These are phyloP conservation scores for Hirtodrosophila duncani DNA, from an alignment of 2,888 invertebrate species.

Conservation along the genomic window DNA sequence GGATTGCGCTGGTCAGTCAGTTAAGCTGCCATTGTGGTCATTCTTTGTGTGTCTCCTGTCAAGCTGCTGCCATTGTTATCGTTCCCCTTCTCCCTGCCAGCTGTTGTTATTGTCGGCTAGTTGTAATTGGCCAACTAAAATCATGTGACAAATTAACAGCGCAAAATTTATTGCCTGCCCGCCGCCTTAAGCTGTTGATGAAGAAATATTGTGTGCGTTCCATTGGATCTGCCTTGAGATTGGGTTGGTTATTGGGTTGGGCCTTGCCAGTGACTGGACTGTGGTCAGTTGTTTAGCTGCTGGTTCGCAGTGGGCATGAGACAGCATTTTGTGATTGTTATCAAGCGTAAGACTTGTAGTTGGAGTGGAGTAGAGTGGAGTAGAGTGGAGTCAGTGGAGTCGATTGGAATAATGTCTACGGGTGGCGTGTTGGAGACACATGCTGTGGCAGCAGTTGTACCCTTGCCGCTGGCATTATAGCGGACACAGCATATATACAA, in stretches of 20 bases:
- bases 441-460: too few species aligned
- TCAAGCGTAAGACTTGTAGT: constrained; percentile 16
- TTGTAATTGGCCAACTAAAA: constrained; percentile 74
- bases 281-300: constrained; percentile 8
- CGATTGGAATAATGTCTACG: too few species aligned
- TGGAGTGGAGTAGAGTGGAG: neutral
- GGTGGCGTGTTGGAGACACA: too few species aligned
- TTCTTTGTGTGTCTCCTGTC: constrained; percentile 37
- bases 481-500: too few species aligned
- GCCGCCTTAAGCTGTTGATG: constrained; percentile 71
- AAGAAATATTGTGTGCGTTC: constrained; percentile 65
- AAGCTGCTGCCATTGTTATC: constrained; percentile 14
- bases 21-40: constrained; percentile 56
- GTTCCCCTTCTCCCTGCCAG: constrained; percentile 13
- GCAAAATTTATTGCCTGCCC: constrained; percentile 73
- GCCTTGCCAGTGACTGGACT: too few species aligned
- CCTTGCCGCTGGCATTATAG: too few species aligned
- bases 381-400: neutral
- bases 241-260: neutral
- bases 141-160: constrained; percentile 76
- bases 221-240: constrained; percentile 5
- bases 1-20: constrained; percentile 22
- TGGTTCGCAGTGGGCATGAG: constrained; percentile 38
- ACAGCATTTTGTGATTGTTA: constrained; percentile 57
- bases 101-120: constrained; percentile 54